phyloP scores from a whole-genome alignment of 53 echinoderm and acorn worm genomes.

The Actinopyga echinites region DNA sequence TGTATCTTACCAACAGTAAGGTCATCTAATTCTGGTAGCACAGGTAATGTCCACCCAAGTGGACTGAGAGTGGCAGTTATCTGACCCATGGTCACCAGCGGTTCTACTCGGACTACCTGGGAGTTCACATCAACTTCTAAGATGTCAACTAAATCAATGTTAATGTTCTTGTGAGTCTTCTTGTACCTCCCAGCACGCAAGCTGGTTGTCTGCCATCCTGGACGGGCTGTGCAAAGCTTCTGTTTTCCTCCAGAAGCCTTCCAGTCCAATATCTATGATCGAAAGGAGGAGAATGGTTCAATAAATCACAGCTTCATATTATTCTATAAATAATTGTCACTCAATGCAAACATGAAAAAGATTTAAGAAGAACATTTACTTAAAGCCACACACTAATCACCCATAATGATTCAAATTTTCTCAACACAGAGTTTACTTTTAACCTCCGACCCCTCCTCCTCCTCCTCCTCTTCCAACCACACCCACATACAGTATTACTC shows the following conservation, averaged over 20 bases:
- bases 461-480: too few species aligned
- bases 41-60: slow-evolving; percentile 93
- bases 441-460: too few species aligned
- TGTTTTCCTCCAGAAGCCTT: slow-evolving; percentile 53
- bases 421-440: too few species aligned
- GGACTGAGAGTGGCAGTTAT: slow-evolving; percentile 82
- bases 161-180: slow-evolving; percentile 77
- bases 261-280: slow-evolving; percentile 61
- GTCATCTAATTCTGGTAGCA: slow-evolving; percentile 88
- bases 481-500: too few species aligned
- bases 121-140: slow-evolving; percentile 75
- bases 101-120: slow-evolving; percentile 74
- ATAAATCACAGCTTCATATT: too few species aligned
- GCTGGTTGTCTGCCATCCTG: slow-evolving; percentile 89
- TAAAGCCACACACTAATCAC: too few species aligned
- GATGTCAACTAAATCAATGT: slow-evolving; percentile 83
- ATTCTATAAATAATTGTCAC: too few species aligned
- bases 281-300: too few species aligned
- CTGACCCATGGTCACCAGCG: slow-evolving; percentile 91
- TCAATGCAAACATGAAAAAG: too few species aligned
- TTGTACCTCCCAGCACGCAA: slow-evolving; percentile 75
- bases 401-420: too few species aligned
- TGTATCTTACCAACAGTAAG: slow-evolving; percentile 82
- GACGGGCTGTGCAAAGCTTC: slow-evolving; percentile 78
- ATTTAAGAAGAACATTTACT: too few species aligned